Conservation (phyloP, 2,888 invertebrate genomes). For the Lobophora halterata region DNA sequence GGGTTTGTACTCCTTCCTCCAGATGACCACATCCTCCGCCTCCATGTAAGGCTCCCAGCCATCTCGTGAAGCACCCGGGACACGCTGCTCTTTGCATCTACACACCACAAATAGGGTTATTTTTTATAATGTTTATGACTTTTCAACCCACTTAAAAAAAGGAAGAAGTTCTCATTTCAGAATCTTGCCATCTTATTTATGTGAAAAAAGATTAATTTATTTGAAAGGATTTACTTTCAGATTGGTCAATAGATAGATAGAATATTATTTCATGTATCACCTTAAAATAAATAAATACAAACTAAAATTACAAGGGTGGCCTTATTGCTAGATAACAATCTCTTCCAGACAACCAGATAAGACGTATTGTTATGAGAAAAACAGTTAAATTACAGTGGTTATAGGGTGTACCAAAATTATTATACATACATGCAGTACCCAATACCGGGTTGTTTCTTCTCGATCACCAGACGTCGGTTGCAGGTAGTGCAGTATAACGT, state of each 20-base stretch:
- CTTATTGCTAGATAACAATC: no score
- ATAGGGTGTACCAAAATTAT: slow-evolving; percentile 5
- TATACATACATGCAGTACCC: slow-evolving; percentile 65
- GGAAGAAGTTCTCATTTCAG: no score
- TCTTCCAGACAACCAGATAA: no score
- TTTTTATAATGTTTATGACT: no score
- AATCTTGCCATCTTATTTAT: no score
- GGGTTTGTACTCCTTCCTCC: slow-evolving; percentile 86
- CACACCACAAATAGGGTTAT: neutral
- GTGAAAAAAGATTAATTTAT: no score
- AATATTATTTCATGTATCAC: neutral
- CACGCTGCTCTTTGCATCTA: slow-evolving; percentile 53
- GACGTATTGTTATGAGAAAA: no score
- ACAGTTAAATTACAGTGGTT: neutral
- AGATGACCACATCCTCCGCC: slow-evolving; percentile 88
- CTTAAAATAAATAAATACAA: no score
- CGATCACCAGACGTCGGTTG: slow-evolving; percentile 57
- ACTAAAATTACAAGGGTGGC: no score
- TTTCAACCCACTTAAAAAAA: no score
- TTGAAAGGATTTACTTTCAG: no score
- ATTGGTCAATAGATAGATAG: no score
- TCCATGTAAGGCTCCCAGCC: slow-evolving; percentile 91
- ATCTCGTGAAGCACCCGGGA: slow-evolving; percentile 49
- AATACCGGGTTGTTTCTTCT: slow-evolving; percentile 57
- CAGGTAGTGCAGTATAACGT: slow-evolving; percentile 64